These are phyloP conservation scores for Escarpia spicata DNA, from an alignment of 2,888 invertebrate genomes.

Conservation along the genomic window DNA sequence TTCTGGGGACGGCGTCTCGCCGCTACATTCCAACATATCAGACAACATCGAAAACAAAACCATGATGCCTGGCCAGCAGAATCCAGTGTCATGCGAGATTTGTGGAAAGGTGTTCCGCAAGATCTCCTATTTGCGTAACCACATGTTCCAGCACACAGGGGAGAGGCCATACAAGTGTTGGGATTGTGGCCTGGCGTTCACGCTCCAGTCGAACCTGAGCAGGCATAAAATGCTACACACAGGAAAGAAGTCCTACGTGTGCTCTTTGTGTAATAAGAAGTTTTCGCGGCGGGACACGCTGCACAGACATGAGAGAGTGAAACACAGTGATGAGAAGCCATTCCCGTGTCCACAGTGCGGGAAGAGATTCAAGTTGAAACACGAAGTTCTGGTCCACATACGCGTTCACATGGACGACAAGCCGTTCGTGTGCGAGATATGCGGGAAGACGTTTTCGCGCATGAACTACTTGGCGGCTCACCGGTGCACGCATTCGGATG, in stretches of 20 bases:
- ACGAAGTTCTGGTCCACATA: constrained; percentile 17
- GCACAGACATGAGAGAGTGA: background rate
- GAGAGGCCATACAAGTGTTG: background rate
- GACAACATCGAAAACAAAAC: background rate
- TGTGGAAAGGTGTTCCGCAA: background rate
- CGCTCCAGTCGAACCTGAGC: background rate
- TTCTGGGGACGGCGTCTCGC: background rate
- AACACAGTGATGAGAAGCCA: constrained; percentile 24
- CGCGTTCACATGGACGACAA: constrained; percentile 23
- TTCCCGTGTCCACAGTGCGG: constrained; percentile 26
- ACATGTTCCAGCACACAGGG: background rate
- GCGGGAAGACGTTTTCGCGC: constrained; percentile 22
- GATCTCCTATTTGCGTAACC: background rate
- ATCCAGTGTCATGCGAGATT: background rate
- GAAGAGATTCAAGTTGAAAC: constrained; percentile 20
- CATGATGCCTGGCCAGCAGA: background rate
- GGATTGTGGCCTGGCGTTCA: background rate
- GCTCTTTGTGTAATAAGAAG: background rate
- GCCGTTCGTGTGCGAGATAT: constrained; percentile 24
- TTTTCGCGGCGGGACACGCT: background rate
- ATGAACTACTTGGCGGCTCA: background rate
- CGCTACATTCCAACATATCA: background rate
- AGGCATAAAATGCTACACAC: background rate
- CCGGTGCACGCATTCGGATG: background rate
- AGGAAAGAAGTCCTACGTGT: background rate